A percentile compares a stretch with the other conserved stretches of the same genome.
phyloP scores from a whole-genome alignment of 1,140 invertebrate species.

The Hylaeus anthracinus region DNA sequence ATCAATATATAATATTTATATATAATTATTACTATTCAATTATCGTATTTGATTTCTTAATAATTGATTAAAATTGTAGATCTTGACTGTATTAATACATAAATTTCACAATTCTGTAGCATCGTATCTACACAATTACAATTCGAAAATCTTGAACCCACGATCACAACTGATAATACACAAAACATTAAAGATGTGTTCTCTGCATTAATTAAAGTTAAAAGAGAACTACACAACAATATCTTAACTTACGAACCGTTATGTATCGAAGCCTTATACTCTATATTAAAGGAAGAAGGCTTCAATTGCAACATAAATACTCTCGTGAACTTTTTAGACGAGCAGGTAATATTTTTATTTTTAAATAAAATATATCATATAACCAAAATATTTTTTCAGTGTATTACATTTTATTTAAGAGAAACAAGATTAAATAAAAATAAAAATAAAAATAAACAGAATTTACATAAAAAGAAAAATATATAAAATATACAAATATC shows the following conservation, averaged over 20 bases:
- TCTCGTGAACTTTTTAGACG: slow-evolving; percentile 79
- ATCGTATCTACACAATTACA: slow-evolving; percentile 23
- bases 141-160: slow-evolving; percentile 49
- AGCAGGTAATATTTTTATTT: slow-evolving; percentile 72
- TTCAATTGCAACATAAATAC: slow-evolving; percentile 75
- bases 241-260: slow-evolving; percentile 80
- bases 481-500: slow-evolving; percentile 1
- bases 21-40: slow-evolving; percentile 5
- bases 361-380: not conserved
- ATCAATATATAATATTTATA: slow-evolving; percentile 24
- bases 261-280: slow-evolving; percentile 74
- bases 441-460: slow-evolving; percentile 34
- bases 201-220: slow-evolving; percentile 66
- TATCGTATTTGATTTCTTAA: not conserved
- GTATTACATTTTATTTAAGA: slow-evolving; percentile 69
- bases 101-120: slow-evolving; percentile 23
- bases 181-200: slow-evolving; percentile 67
- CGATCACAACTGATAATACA: not conserved
- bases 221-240: slow-evolving; percentile 74
- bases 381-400: slow-evolving; percentile 58
- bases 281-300: slow-evolving; percentile 71
- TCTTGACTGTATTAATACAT: not conserved
- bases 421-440: slow-evolving; percentile 39
- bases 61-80: not conserved
- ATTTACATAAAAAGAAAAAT: not conserved